A percentile compares a stretch with the other conserved stretches of the same genome.
Evolutionary conservation across 2,888 invertebrate species (phyloP).

Genomic region (Euphydryas editha): DNA sequence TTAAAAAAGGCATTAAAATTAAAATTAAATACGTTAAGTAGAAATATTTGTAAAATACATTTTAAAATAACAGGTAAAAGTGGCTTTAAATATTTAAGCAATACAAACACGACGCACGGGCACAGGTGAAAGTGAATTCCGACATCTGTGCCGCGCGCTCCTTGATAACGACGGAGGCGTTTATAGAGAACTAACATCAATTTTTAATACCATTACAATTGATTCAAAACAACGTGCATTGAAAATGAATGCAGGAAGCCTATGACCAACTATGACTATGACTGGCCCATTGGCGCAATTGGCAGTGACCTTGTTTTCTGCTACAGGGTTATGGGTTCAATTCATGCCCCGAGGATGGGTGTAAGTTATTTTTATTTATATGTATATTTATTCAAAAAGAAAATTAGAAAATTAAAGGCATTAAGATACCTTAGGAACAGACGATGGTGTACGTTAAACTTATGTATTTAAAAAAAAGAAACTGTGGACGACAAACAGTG

Average conservation of each 20-base stretch:
- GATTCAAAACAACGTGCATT: not conserved
- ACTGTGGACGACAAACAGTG: no score
- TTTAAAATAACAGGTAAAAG: conserved; percentile 10
- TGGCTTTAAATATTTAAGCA: conserved; percentile 8
- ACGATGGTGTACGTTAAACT: no score
- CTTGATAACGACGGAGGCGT: conserved; percentile 47
- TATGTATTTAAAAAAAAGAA: no score
- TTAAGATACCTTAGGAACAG: no score
- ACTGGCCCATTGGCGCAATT: no score
- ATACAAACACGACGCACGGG: conserved; percentile 21
- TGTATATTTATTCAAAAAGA: no score
- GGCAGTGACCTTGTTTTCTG: no score
- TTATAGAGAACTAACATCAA: conserved; percentile 20
- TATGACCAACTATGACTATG: no score
- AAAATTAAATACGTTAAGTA: not conserved
- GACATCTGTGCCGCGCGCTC: conserved; percentile 37
- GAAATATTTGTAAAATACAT: not conserved
- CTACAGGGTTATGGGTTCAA: no score
- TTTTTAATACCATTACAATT: not conserved
- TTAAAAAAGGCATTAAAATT: not conserved
- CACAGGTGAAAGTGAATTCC: conserved; percentile 60
- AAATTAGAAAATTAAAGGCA: no score
- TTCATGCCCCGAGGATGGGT: no score
- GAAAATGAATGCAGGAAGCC: not conserved
- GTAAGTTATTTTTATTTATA: no score